These are phyloP conservation scores for Sigmodon hispidus DNA, from an alignment of 2,113 vertebrate genomes.

Conservation along the genomic window DNA sequence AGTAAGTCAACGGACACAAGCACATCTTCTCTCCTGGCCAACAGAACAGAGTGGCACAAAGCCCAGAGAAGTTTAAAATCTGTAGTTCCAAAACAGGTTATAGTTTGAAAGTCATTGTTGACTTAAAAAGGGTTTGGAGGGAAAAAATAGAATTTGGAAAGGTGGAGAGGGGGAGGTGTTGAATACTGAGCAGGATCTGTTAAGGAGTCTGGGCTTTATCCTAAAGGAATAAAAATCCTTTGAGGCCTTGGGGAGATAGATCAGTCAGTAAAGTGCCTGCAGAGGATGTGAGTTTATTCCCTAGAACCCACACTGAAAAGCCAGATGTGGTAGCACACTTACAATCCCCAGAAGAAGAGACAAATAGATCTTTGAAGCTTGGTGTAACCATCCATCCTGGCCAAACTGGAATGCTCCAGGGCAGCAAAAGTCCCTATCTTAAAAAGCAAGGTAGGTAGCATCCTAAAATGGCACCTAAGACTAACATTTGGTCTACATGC, in stretches of 20 bases:
- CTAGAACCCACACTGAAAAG: neutral
- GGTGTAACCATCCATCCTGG: neutral
- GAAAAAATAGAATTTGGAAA: neutral
- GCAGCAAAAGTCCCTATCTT: neutral
- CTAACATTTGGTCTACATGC: neutral
- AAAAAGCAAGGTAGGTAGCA: neutral
- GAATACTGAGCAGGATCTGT: neutral
- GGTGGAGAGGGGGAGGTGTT: neutral
- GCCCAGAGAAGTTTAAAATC: neutral
- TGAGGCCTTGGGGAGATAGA: neutral
- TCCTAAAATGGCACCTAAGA: neutral
- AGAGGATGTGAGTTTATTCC: neutral
- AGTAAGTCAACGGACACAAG: neutral
- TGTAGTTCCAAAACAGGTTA: neutral
- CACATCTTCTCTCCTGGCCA: neutral
- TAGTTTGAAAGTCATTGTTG: neutral
- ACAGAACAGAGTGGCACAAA: neutral
- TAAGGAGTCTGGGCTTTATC: neutral
- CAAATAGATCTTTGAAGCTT: neutral
- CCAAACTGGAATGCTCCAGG: too few relatives aligned
- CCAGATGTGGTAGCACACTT: neutral
- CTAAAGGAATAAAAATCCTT: neutral
- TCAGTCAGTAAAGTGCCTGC: neutral
- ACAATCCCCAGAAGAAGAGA: too few relatives aligned
- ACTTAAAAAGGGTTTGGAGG: neutral